Base-by-base conservation (phyloP, 2,797 vertebrate species). In the Kryptolebias ocellatus region DNA sequence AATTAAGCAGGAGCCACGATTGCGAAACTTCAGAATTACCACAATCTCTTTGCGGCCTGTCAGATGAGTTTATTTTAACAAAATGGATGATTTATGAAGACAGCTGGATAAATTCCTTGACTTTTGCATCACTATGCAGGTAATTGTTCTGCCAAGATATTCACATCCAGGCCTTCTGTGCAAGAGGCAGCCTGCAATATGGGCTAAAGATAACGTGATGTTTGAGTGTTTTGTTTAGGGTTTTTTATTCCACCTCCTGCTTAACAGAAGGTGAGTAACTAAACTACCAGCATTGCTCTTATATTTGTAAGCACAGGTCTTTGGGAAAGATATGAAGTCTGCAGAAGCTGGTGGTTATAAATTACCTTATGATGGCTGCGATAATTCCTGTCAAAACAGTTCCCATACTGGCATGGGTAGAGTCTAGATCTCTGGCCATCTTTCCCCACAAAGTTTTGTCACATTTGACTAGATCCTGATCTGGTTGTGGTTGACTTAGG, bases 331-430 rank as follows among this genome's bases (percentile, higher is more conserved):
- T 94, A 93, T 83, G 83, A 88, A 85, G 74, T 71, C 87, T 88
- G 70, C 28, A 69, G 83, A 86, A 89, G 90, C 92, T 94, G 93
- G 93, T 87, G 88, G 92, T 92, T 93, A 92, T 95, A 94, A 93
- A 94, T 94, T 93, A 93, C 92, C 85, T 91, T 83, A 67, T 61
- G 94, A 95, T 95, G 90, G 88, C 83, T 68, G 74, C 71, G 94
- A 95, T 95, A 95, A 93, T 90, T 90, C 89, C 83, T 95, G 93
- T 94, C 94, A 94, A 92, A 95, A 95, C 93, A 94, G 71, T 80
- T 89, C 78, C 83, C 66, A 76, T 89, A 78, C 86, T 88, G 85
- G 84, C 83, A 90, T 76, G 80, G 84, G 84, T 82, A 85, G 58
- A 85, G 68, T 80, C 84, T 84, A 90, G 85, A 93, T 93, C 83